These are phyloP conservation scores for Panulirus ornatus DNA, from an alignment of 1,140 invertebrate genomes.

Conservation along the genomic window DNA sequence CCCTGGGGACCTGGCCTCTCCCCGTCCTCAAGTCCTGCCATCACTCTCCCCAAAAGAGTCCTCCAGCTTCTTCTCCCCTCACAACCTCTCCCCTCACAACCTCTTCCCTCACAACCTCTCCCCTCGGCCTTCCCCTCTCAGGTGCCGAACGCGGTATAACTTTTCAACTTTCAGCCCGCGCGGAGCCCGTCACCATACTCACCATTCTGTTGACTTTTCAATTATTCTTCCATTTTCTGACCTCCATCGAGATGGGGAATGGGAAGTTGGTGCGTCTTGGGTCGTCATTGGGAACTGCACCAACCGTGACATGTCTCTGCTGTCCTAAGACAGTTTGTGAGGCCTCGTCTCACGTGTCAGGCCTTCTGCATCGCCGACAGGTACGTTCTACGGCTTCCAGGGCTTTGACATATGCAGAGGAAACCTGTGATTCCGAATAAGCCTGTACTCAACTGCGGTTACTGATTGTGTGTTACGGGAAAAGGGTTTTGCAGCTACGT, in stretches of 20 bases:
- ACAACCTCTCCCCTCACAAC: too few species aligned
- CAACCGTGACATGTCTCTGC: too few species aligned
- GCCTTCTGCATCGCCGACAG: too few species aligned
- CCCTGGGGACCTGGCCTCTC: not conserved
- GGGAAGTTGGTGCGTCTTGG: not conserved
- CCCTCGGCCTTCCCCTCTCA: not conserved
- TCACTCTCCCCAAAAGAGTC: not conserved
- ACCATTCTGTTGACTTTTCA: conserved; percentile 14
- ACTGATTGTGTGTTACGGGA: too few species aligned
- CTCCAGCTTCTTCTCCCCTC: not conserved
- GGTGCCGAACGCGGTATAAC: not conserved
- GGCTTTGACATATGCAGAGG: too few species aligned
- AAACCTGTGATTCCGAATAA: too few species aligned
- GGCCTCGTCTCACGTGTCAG: too few species aligned
- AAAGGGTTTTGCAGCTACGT: not conserved
- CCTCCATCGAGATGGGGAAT: not conserved
- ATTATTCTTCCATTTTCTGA: conserved; percentile 1
- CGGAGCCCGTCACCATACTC: not conserved
- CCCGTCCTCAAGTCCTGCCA: not conserved
- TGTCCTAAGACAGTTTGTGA: too few species aligned
- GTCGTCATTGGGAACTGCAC: not conserved
- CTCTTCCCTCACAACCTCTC: not conserved
- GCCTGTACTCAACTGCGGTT: too few species aligned
- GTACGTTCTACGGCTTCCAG: too few species aligned
- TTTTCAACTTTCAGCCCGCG: not conserved